Evolutionary conservation across 2,888 invertebrate genomes (phyloP).

Genomic region (Hirtodrosophila alboralis): DNA sequence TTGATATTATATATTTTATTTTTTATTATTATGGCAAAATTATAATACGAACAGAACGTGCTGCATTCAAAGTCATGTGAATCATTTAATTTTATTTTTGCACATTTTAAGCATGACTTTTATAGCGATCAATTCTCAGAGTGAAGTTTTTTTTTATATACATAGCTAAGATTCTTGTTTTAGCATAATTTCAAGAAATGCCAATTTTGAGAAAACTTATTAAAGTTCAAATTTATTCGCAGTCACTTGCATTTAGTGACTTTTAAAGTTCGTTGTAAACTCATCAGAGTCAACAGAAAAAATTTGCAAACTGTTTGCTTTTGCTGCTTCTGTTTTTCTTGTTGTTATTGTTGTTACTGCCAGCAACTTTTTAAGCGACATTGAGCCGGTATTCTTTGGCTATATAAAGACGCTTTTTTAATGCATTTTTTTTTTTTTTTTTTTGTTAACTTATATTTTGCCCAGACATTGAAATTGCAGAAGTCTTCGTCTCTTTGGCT

Average conservation of each 20-base stretch:
- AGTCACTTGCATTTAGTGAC: constrained; percentile 55
- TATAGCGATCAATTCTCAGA: background rate
- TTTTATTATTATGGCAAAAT: background rate
- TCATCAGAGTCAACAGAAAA: constrained; percentile 53
- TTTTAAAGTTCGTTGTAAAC: constrained; percentile 57
- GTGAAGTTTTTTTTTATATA: too few relatives aligned
- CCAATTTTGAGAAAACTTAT: constrained; percentile 51
- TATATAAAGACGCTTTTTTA: constrained; percentile 8
- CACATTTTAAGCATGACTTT: background rate
- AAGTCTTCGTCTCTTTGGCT: constrained; percentile 32
- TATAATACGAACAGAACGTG: background rate
- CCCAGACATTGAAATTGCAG: constrained; percentile 50
- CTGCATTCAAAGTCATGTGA: background rate
- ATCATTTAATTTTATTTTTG: background rate
- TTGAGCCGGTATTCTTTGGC: constrained; percentile 40
- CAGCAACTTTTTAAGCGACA: constrained; percentile 53
- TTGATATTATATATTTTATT: constrained; percentile 4
- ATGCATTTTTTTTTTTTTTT: constrained; percentile 14
- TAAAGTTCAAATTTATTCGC: constrained; percentile 47
- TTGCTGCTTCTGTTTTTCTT: too few relatives aligned
- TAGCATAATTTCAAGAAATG: constrained; percentile 10
- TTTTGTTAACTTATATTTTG: background rate
- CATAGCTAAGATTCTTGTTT: too few relatives aligned
- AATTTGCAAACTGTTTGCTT: constrained; percentile 54
- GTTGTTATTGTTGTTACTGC: constrained; percentile 26